Percentiles rank a stretch among this genome's conserved stretches.
These are phyloP conservation scores for Agrypnia vestita DNA, from an alignment of 1,140 invertebrate species.

Conservation along the genomic window DNA sequence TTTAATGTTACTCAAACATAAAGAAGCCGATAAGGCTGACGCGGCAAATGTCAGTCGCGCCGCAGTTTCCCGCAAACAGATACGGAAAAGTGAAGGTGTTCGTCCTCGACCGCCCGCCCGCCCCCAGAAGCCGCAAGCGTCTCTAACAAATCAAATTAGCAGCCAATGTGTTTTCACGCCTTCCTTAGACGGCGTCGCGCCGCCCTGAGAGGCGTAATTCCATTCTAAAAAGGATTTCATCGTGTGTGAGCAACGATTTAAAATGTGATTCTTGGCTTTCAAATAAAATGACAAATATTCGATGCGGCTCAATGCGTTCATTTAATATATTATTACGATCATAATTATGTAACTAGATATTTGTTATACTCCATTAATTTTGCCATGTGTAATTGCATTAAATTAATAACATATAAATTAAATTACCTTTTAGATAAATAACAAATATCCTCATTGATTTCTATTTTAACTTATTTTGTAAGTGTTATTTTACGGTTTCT, in stretches of 20 bases:
- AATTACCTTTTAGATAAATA: too few relatives aligned
- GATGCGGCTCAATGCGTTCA: too few relatives aligned
- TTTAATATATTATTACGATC: too few relatives aligned
- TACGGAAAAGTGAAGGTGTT: conserved; percentile 31
- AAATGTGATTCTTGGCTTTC: conserved; percentile 16
- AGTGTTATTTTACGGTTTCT: too few relatives aligned
- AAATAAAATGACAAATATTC: conserved; percentile 29
- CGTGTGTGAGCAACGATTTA: conserved; percentile 42
- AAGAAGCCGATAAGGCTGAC: not conserved
- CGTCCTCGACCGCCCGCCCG: not conserved
- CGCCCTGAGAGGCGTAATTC: conserved; percentile 47
- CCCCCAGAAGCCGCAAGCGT: conserved; percentile 48
- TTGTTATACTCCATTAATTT: too few relatives aligned
- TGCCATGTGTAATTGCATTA: too few relatives aligned
- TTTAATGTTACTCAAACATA: too few relatives aligned
- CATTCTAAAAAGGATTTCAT: conserved; percentile 53
- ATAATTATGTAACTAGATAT: too few relatives aligned
- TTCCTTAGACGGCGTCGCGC: conserved; percentile 31
- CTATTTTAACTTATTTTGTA: too few relatives aligned
- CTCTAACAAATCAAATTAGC: conserved; percentile 56
- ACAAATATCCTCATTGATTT: too few relatives aligned
- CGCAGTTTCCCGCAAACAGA: conserved; percentile 1
- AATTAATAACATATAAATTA: too few relatives aligned
- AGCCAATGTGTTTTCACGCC: conserved; percentile 57
- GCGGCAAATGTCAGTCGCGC: conserved; percentile 14